Base-by-base conservation (phyloP, 2,797 vertebrate species). In the Epinephelus awoara region DNA sequence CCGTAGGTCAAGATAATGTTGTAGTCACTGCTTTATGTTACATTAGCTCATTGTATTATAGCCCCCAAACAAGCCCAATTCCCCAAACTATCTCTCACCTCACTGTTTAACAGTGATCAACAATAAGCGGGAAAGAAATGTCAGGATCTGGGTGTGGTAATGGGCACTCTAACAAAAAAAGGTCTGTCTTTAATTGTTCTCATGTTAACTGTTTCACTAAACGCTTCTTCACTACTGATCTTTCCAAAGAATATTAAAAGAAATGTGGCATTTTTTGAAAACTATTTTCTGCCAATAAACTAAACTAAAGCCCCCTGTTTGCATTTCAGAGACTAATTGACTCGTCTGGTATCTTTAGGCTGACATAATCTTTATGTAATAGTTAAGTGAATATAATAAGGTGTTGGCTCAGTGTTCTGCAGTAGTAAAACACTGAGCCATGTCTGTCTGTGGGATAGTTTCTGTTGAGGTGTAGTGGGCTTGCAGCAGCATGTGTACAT, bases 401-500 rank as follows among this genome's bases (percentile, higher is more conserved):
- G 62, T 25, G 50, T 44, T 55, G 12, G 34, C 44, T 6, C 27
- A 29, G 42, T 29, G 21, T 46, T n/a, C 42, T 17, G 4, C 9
- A 40, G 44, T 3, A 46, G 38, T 49, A 21, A 40, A 40, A 56
- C 50, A 55, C 49, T 29, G 2, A 2, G 8, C 18, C 44, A 27
- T 29, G 50, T 67, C 29, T 52, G 38, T 15, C 17, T 50, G 52
- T 75, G 67, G 73, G 58, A 62, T 34, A 13, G 21, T 57, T 58
- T 75, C 34, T 21, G 50, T 40, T 51, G 69, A 77, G 63, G 57
- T 75, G 67, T 54, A 46, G 77, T 56, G 61, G 87, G 34, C 89
- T 38, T 92, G 89, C 85, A 75, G 79, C 55, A 67, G 79, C 84
- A 85, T 89, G 76, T 84, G 79, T 42, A 2, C 46, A 77, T 64